A percentile compares a stretch with the other conserved stretches of the same genome.
Conservation (phyloP, 2,888 invertebrate genomes). For the Homarus gammarus region DNA sequence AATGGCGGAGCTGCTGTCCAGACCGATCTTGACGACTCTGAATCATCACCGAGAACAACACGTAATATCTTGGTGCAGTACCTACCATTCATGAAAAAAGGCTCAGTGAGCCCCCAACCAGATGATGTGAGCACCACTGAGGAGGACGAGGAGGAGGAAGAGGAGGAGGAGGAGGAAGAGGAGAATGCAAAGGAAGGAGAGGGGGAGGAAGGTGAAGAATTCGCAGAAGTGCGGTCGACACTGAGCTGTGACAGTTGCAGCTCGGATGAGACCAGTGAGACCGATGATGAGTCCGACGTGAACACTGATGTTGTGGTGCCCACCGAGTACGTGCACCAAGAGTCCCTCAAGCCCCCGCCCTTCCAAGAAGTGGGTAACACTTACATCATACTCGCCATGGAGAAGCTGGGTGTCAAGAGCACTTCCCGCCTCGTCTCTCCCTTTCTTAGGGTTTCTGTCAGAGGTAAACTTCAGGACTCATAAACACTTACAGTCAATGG, state of each 20-base stretch:
- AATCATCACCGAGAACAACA: conserved; percentile 41
- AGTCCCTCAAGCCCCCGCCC: conserved; percentile 43
- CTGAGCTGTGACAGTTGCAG: conserved; percentile 74
- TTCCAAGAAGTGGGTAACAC: conserved; percentile 30
- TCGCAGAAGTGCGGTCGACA: conserved; percentile 51
- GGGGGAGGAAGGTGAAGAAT: conserved; percentile 1
- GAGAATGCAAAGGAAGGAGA: too few relatives aligned
- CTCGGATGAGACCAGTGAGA: conserved; percentile 58
- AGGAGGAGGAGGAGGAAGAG: too few relatives aligned
- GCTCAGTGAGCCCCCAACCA: conserved; percentile 54
- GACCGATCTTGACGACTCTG: conserved; percentile 24
- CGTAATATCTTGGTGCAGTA: conserved; percentile 25
- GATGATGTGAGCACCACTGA: background rate
- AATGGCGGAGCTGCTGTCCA: conserved; percentile 51
- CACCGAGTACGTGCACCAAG: conserved; percentile 55
- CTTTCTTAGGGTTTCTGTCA: conserved; percentile 65
- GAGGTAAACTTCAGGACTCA: too few relatives aligned
- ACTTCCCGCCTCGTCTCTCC: conserved; percentile 54
- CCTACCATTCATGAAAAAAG: conserved; percentile 47
- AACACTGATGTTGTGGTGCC: conserved; percentile 63
- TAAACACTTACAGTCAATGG: too few relatives aligned
- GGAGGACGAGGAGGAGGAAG: background rate
- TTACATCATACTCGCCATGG: conserved; percentile 56
- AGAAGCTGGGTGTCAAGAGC: conserved; percentile 68
- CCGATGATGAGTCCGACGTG: conserved; percentile 58